Conservation (phyloP, 1,140 invertebrate genomes). For the Trichonephila clavata region DNA sequence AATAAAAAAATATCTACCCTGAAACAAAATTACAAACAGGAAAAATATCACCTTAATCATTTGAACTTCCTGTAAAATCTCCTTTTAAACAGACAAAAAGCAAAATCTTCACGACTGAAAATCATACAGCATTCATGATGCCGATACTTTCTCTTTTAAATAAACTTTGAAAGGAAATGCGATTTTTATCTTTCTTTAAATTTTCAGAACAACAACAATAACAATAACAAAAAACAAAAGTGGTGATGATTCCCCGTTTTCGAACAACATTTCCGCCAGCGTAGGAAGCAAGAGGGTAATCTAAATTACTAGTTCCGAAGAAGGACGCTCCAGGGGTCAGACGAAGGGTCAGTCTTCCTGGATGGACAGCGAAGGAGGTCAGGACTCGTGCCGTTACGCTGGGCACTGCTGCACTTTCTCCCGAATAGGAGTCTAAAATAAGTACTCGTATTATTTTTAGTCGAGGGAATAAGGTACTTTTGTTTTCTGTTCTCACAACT, state of each 20-base stretch:
- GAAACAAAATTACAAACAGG: too few relatives aligned
- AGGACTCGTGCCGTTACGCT: background rate
- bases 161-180: background rate
- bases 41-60: too few relatives aligned
- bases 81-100: background rate
- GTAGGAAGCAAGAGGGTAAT: background rate
- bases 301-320: constrained; percentile 16
- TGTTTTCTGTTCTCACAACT: background rate
- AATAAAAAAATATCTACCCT: too few relatives aligned
- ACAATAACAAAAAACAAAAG: background rate
- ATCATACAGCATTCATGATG: background rate
- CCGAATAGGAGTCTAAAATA: background rate
- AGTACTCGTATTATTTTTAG: constrained; percentile 9
- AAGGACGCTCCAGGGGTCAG: constrained; percentile 19
- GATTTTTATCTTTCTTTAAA: background rate
- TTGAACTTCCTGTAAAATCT: background rate
- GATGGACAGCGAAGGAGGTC: background rate
- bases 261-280: background rate
- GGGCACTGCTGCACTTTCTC: background rate
- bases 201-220: background rate
- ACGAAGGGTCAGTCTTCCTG: constrained; percentile 13
- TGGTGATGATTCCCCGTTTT: background rate
- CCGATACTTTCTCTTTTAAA: background rate
- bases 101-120: background rate
- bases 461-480: background rate